A percentile compares a stretch with the other conserved stretches of the same genome.
Conservation (phyloP, 1,140 invertebrate species). For the Temnothorax curvispinosus region DNA sequence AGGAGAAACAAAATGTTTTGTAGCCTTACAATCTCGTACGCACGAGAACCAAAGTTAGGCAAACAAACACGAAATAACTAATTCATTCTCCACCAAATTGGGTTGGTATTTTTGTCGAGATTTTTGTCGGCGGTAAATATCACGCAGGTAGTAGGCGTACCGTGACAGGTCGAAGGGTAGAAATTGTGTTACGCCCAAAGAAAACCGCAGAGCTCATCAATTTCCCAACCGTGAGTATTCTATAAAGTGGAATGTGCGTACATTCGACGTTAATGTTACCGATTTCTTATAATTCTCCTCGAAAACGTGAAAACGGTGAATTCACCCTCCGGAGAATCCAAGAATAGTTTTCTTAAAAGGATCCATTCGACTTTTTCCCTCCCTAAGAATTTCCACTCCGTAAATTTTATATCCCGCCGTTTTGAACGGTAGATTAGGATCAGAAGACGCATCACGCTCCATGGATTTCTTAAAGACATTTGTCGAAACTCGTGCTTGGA, state of each 20-base stretch:
- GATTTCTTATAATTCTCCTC: conserved; percentile 37
- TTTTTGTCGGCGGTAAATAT: conserved; percentile 1
- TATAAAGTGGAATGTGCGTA: background rate
- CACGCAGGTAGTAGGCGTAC: background rate
- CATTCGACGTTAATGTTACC: background rate
- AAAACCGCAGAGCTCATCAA: background rate
- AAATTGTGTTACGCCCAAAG: conserved; percentile 12
- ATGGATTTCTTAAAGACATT: conserved; percentile 19
- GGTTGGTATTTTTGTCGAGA: background rate
- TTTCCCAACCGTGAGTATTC: background rate
- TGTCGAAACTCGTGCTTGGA: background rate
- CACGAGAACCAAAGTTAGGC: background rate
- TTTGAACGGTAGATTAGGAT: conserved; percentile 51
- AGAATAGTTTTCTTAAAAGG: conserved; percentile 21
- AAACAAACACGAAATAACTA: conserved; percentile 5
- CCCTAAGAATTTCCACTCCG: conserved; percentile 45
- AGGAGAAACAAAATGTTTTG: background rate
- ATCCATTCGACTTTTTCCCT: background rate
- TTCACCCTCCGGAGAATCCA: background rate
- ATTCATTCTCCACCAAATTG: background rate
- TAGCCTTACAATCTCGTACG: background rate
- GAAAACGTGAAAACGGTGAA: conserved; percentile 9
- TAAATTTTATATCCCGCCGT: conserved; percentile 42
- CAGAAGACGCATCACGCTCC: conserved; percentile 17
- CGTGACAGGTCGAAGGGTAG: background rate